These are phyloP conservation scores for Osmerus mordax DNA, from an alignment of 2,113 vertebrate genomes.

Conservation along the genomic window DNA sequence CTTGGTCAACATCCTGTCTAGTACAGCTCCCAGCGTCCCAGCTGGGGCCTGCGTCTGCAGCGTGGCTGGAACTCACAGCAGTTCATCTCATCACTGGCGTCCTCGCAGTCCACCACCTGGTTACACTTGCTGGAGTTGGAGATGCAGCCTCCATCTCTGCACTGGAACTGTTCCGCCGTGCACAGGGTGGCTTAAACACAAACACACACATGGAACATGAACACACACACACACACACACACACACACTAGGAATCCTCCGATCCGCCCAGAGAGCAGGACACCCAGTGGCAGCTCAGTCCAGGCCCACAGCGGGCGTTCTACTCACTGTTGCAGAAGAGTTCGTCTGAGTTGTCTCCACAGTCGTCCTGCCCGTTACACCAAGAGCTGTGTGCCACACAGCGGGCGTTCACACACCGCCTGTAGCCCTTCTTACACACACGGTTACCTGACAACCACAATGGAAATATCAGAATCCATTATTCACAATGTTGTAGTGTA, in stretches of 20 bases:
- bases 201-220: constrained; percentile 22
- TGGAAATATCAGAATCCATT: constrained; percentile 9
- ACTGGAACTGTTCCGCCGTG: constrained; percentile 82
- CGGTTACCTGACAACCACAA: constrained; percentile 76
- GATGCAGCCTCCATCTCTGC: constrained; percentile 85
- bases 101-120: constrained; percentile 90
- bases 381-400: constrained; percentile 83
- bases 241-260: not conserved
- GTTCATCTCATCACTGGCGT: constrained; percentile 92
- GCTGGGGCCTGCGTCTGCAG: not conserved
- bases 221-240: constrained; percentile 13
- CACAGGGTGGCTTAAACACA: constrained; percentile 82
- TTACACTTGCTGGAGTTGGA: constrained; percentile 92
- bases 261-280: not conserved
- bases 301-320: too few species aligned
- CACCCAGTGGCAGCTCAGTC: not conserved
- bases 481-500: too few species aligned
- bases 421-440: constrained; percentile 90
- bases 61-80: constrained; percentile 80
- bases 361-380: constrained; percentile 89
- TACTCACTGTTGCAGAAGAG: constrained; percentile 90
- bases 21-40: not conserved
- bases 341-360: constrained; percentile 92
- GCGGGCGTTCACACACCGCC: constrained; percentile 86
- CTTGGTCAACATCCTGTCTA: not conserved